These are phyloP conservation scores for Sander vitreus DNA, from an alignment of 2,113 vertebrate genomes.

Conservation along the genomic window DNA sequence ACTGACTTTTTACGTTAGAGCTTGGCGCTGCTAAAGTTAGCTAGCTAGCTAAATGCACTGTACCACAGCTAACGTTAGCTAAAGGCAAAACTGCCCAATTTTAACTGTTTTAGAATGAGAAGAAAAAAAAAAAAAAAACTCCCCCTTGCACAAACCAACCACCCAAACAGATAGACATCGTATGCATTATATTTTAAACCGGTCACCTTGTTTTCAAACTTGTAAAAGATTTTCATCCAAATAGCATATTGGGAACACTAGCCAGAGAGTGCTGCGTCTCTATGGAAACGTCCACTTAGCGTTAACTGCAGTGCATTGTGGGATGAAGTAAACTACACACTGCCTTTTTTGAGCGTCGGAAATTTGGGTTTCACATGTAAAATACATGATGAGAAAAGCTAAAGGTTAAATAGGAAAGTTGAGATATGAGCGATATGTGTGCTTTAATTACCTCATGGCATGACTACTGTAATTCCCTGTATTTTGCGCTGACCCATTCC, in stretches of 20 bases:
- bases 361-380: rapidly evolving
- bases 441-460: no score
- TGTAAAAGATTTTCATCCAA: constrained; percentile 1
- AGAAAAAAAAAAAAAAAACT: not conserved
- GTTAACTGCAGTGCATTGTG: constrained; percentile 60
- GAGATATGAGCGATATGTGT: no score
- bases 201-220: constrained; percentile 7
- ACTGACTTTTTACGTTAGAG: not conserved
- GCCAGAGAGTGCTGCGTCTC: constrained; percentile 60
- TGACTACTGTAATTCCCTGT: no score
- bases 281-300: constrained; percentile 76
- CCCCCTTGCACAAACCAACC: not conserved
- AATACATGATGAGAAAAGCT: not conserved
- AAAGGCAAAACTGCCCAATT: not conserved
- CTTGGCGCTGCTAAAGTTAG: constrained; percentile 2
- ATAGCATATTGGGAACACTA: not conserved
- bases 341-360: not conserved
- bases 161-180: not conserved
- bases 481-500: no score
- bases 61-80: constrained; percentile 9
- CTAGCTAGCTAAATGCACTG: not conserved
- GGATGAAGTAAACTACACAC: not conserved
- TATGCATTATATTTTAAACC: not conserved
- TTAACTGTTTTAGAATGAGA: no score
- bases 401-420: no score